These are phyloP conservation scores for Sturnus vulgaris DNA, from an alignment of 2,113 vertebrate genomes.

Conservation along the genomic window DNA sequence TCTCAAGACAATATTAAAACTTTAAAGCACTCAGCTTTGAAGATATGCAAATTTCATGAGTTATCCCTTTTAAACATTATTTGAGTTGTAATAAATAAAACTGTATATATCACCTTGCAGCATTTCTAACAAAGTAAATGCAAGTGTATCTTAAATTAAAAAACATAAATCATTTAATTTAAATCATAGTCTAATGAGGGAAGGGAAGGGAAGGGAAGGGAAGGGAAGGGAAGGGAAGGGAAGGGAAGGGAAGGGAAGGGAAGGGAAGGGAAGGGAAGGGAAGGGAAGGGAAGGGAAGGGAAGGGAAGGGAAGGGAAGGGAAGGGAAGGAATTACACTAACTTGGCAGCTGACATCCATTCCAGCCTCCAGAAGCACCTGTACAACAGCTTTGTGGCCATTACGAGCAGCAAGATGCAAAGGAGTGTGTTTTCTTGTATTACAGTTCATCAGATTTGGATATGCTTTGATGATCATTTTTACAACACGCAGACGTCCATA, in stretches of 20 bases:
- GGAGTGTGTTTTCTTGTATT: slow-evolving; percentile 87
- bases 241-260: not conserved
- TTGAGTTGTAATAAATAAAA: not conserved
- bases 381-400: slow-evolving; percentile 89
- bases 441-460: slow-evolving; percentile 91
- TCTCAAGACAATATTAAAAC: not conserved
- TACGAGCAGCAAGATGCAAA: slow-evolving; percentile 93
- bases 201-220: not conserved
- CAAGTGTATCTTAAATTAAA: not conserved
- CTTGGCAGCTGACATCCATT: slow-evolving; percentile 95
- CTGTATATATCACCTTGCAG: not conserved
- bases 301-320: no score
- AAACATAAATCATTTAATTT: not conserved
- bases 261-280: not conserved
- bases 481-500: slow-evolving; percentile 92
- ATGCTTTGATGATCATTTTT: slow-evolving; percentile 89
- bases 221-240: not conserved
- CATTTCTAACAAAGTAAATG: not conserved
- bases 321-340: slow-evolving; percentile 62
- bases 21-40: not conserved
- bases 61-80: not conserved
- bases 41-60: not conserved
- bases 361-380: slow-evolving; percentile 89
- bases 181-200: not conserved
- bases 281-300: not conserved